phyloP scores from a whole-genome alignment of 2,113 vertebrate species.

The Leucosticte australis region DNA sequence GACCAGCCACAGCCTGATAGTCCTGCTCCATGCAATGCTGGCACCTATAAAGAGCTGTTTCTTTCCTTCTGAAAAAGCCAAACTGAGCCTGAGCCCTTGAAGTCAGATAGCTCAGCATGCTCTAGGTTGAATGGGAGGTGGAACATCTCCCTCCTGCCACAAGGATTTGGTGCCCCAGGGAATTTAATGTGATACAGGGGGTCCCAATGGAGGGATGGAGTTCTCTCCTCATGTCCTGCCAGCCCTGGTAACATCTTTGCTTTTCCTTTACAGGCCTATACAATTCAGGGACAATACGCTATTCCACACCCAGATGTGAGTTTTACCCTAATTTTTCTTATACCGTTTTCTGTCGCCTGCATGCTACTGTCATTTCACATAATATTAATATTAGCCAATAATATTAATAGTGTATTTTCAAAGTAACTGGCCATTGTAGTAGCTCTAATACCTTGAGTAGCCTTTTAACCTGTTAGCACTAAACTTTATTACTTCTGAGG shows the following conservation, averaged over 20 bases:
- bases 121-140: neutral
- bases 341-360: constrained; percentile 68
- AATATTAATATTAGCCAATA: constrained; percentile 92
- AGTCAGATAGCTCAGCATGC: neutral
- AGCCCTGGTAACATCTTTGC: neutral
- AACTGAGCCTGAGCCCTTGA: neutral
- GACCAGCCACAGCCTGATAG: neutral
- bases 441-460: constrained; percentile 57
- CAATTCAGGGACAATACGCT: constrained; percentile 98
- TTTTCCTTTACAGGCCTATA: constrained; percentile 87
- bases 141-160: neutral
- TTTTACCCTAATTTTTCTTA: constrained; percentile 66
- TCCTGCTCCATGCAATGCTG: neutral
- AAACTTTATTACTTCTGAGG: constrained; percentile 69
- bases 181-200: neutral
- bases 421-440: constrained; percentile 47
- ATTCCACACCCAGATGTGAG: constrained; percentile 98
- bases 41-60: neutral
- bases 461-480: constrained; percentile 67
- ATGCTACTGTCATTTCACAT: constrained; percentile 73
- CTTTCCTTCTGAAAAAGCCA: neutral
- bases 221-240: neutral
- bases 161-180: neutral
- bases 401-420: constrained; percentile 84
- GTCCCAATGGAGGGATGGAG: neutral